Evolutionary conservation across 2,888 invertebrate species (phyloP), one percentile per base, ranked within the genome.

Genomic region (Mesoligia furuncula): DNA sequence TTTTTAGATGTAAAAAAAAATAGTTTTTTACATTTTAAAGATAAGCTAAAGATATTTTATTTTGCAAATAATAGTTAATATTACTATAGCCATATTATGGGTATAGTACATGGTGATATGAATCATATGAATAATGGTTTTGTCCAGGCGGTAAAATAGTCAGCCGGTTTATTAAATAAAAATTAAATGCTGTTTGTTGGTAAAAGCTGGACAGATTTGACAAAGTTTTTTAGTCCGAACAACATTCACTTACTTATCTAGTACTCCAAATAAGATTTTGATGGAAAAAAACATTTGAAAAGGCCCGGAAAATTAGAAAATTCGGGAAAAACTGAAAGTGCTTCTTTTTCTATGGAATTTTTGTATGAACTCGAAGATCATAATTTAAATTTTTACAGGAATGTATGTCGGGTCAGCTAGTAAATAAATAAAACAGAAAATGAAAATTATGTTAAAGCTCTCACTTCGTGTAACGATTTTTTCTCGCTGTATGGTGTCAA

Each of bases 401-500:
- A 11, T 2, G 24, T 36, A 36, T 36, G 9, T 36, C 2, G 11
- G 20, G 5, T 20, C 31, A 36, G 62, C 5, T 20, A 45, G 0
- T 42, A 36, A 36, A 27, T 8, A 13, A 42, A 17, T 27, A 31
- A 45, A 57, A 27, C 31, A 20, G 13, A 24, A 42, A 61, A n/a
- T 9, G 24, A 17, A 42, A 61, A n/a, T 11, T 4, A 36, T 36
- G 31, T 0, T 31, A 31, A 31, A 20, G 8, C 39, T 88, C 90
- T 90, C 87, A 99, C 97, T 93, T 98, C 98, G 89, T 97, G 97
- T 67, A 99, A 95, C 0, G 98, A 98, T 91, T 98, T 98, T 84
- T 98, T 97, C 89, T 98, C 98, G 88, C 98, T 97, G 87, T 98
- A 97, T 0, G 99, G 98, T 6, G 97, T 97, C 84, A 99, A 93